Conservation (phyloP, 2,888 invertebrate species). For the Hypomecis punctinalis region DNA sequence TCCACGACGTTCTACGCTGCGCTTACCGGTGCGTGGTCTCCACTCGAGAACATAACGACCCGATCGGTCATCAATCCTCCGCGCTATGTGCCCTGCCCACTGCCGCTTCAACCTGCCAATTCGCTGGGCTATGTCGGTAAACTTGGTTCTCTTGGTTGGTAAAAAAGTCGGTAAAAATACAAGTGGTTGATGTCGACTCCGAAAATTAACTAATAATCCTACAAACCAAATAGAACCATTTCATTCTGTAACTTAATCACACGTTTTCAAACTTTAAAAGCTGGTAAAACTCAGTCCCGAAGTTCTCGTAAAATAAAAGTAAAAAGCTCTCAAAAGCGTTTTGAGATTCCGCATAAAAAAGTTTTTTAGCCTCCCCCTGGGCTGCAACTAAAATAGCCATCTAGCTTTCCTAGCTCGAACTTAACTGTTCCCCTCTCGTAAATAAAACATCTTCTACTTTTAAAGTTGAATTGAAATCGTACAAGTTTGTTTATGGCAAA, state of each 20-base stretch:
- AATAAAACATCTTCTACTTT: conserved; percentile 22
- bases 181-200: neutral
- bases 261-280: conserved; percentile 55
- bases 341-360: conserved; percentile 40
- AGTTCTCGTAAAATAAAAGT: conserved; percentile 59
- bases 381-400: conserved; percentile 36
- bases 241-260: conserved; percentile 61
- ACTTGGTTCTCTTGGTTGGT: too few relatives aligned
- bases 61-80: too few relatives aligned
- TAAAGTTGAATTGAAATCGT: conserved; percentile 17
- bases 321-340: conserved; percentile 53
- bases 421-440: conserved; percentile 14
- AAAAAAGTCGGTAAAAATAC: too few relatives aligned
- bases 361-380: conserved; percentile 32
- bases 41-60: too few relatives aligned
- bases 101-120: too few relatives aligned
- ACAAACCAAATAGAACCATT: conserved; percentile 58
- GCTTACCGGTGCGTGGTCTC: too few relatives aligned
- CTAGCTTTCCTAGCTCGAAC: conserved; percentile 29
- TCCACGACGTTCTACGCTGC: too few relatives aligned
- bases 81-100: too few relatives aligned
- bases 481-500: neutral
- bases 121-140: too few relatives aligned
- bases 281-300: conserved; percentile 51
- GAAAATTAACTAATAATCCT: conserved; percentile 35